Evolutionary conservation across 2,797 vertebrate species (phyloP), one percentile per base, ranked within the genome.

Genomic region (Mastacembelus armatus): DNA sequence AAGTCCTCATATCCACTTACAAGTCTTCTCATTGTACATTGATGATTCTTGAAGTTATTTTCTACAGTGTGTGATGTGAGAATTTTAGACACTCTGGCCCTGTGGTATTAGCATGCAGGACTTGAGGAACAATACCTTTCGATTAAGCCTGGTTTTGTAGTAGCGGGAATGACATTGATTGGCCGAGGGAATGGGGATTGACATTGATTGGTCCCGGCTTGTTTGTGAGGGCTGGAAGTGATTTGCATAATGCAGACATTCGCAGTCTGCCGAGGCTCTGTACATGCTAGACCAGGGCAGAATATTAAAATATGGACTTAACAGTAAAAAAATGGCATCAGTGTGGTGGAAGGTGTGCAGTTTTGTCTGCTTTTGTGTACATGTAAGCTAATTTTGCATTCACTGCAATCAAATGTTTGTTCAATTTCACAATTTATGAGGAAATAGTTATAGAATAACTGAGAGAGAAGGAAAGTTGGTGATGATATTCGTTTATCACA

Each of bases 121-220:
- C 81, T 58, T 0, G 27, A 80, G 61, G 86, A 89, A 88, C 85
- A 89, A 85, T 86, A 77, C 71, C 47, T 87, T 86, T 87, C 82
- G 74, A 90, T 91, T 91, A 88, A 74, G 59, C 68, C 71, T 18
- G n/a, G 77, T 84, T 87, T 75, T 81, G 70, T 50, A 57, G 72
- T 72, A 85, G 63, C 84, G 71, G 82, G 82, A 88, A 87, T 90
- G 89, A 90, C 89, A 91, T 90, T 91, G 91, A 92, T 92, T 91
- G 91, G 91, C 80, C 43, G 33, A 89, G 83, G 87, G 88, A 86
- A 86, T 81, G 83, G 74, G 83, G 86, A 91, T 90, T 92, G 91
- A 91, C 88, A 91, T 91, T 91, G 91, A 92, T 91, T 92, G 89
- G 89, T 88, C 84, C 84, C 60, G 85, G 88, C 87, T 88, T 92